Conservation (phyloP, 2,113 vertebrate species). For the Hoplias malabaricus region DNA sequence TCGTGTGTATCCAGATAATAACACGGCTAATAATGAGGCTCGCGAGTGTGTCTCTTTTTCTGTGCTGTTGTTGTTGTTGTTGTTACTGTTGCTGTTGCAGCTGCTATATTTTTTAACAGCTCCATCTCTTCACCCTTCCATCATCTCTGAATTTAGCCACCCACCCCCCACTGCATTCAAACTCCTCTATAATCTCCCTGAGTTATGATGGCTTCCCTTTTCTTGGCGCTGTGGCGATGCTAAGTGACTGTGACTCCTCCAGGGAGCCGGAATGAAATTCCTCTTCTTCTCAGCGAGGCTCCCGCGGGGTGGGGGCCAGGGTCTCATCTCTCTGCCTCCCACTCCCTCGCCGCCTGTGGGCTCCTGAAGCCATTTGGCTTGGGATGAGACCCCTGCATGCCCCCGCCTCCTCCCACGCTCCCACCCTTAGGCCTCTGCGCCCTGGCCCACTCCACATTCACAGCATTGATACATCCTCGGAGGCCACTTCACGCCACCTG, state of each 20-base stretch:
- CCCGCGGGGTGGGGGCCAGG: background rate
- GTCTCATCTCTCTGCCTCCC: conserved; percentile 29
- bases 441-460: conserved; percentile 22
- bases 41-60: background rate
- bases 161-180: background rate
- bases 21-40: background rate
- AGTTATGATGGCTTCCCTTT: conserved; percentile 8
- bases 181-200: background rate
- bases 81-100: background rate
- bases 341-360: conserved; percentile 21
- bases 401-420: conserved; percentile 28
- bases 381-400: conserved; percentile 21
- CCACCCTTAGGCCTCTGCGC: conserved; percentile 11
- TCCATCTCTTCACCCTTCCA: background rate
- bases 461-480: conserved; percentile 34
- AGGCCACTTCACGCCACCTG: conserved; percentile 16
- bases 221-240: background rate
- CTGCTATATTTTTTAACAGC: background rate
- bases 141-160: conserved; percentile 2
- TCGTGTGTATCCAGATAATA: background rate
- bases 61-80: background rate
- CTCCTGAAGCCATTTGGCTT: conserved; percentile 32
- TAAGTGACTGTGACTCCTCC: conserved; percentile 13
- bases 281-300: conserved; percentile 7
- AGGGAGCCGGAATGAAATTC: conserved; percentile 34